Base-by-base conservation (phyloP, 2,113 vertebrate genomes). In the Oryctolagus cuniculus region DNA sequence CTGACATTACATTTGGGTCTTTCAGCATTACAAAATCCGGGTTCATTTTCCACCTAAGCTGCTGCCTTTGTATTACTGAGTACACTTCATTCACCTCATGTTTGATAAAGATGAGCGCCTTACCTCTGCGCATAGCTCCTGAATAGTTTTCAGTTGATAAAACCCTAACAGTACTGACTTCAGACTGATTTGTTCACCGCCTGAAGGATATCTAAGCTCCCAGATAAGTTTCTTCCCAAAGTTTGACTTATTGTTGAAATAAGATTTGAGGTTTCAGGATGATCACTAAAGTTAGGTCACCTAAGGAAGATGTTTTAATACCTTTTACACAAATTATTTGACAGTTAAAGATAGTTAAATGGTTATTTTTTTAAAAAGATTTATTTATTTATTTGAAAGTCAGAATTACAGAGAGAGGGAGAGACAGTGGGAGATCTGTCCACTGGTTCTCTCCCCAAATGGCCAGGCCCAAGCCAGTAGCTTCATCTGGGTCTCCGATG, bases 171-270 rank as follows among this genome's bases (percentile, higher is more conserved):
- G 10, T 77, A 63, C 19, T 67, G 19, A 21, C 34, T 3, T 78
- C n/a, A 64, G 25, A 36, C 53, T 15, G 12, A 55, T 83, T 27
- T 13, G 5, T 38, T 73, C 31, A 38, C 51, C 61, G 25, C 17
- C 90, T 61, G 64, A 22, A 66, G 64, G 24, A 87, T 36, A 55
- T 89, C 5, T 73, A 67, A 49, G 25, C 15, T 90, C 27, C 63
- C 36, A 66, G 22, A 36, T 55, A 31, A 9, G 10, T 86, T 83
- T 93, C 64, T 83, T 92, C 63, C 49, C 3, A 8, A 66, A n/a
- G n/a, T 95, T 93, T 84, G 82, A 13, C 58, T 79, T 34, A 53
- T 78, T 90, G 13, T 27, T 75, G 61, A 87, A 87, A 51, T 77
- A 75, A 82, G 34, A 53, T 51, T 87, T 75, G 63, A 90, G 64